Evolutionary conservation across 2,888 invertebrate genomes (phyloP), one percentile per base, ranked within the genome.

Genomic region (Volucella inanis): DNA sequence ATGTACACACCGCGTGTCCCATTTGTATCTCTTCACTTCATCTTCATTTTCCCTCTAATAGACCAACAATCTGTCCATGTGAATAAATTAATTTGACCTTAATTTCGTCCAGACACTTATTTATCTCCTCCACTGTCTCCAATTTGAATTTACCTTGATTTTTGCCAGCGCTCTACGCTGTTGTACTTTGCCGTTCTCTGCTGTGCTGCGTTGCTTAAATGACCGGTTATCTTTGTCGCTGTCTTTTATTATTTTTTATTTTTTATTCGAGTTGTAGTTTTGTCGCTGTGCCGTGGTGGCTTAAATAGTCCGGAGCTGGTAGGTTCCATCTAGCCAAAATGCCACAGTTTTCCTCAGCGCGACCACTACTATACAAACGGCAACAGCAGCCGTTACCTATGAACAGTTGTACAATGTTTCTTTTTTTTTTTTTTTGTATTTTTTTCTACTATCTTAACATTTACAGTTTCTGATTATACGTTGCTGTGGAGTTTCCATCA

Each of bases 351-450:
- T 71, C 50, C 45, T 39, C 18, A 78, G 49, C 49, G 62, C 45
- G 11, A 64, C 49, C 41, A 64, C 70, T 54, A 31, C 31, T 6
- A 31, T 41, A 64, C 49, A 68, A 64, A 70, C 75, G 62, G 74
- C 57, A 49, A 18, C 70, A 84, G 70, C 84, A 84, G 79, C 84
- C 84, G 84, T 84, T 84, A 84, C 68, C 76, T 84, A 79, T 77
- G 55, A 79, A 84, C 84, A 79, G 84, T 84, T 84, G 70, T 84
- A 79, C 70, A 59, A 75, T 57, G 47, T 65, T 75, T 22, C 43
- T 43, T 62, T 49, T 75, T 22, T 3, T 22, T 22, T 8, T 22
- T 47, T 64, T 1, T 31, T 64, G 8, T 39, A 52, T 68, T 50
- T 62, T 67, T 14, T 62, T 52, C 41, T 38, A 45, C 39, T 49